Base-by-base conservation (phyloP, 2,888 invertebrate genomes). In the Anthoptus insignis region DNA sequence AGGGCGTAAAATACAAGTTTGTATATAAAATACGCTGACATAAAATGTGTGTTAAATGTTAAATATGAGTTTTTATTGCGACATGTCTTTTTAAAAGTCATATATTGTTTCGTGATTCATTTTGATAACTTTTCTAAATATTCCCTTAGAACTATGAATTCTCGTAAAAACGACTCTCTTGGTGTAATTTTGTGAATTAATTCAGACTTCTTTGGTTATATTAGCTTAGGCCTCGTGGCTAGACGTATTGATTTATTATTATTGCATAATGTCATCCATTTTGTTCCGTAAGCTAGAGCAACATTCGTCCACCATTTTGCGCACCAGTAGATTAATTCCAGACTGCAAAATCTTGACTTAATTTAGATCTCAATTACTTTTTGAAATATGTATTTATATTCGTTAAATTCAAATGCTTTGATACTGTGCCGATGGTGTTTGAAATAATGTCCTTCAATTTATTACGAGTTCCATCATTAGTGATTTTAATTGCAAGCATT, bases 261-360 rank as follows among this genome's bases (percentile, higher is more conserved):
- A 82, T 81, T 84, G 85, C 82, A 83, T 81, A 80, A 81, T 81
- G 84, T 83, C 88, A 84, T 83, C 86, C 88, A 88, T 87, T 87
- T 87, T 87, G 87, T 79, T 76, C 78, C 67, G 74, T 74, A 76
- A 76, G 72, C 71, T 75, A 73, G 76, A 78, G 77, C 73, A 71
- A 77, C 71, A 80, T 76, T 75, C 81, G 80, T 79, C 83, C 82
- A 81, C 81, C 81, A 84, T 86, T 84, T 87, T 84, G 84, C 71
- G 73, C 70, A 74, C 16, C 4, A 8, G 45, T 45, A 45, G 8
- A 4, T 27, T 27, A 7, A 3, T 13, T 45, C 6, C 13, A 11
- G 13, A 45, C 45, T 22, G 45, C 21, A 45, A 45, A 13, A 2
- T 45, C 45, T 45, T 45, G 60, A 71, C 64, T 54, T 63, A 69